These are phyloP conservation scores for Agonopterix alstromeriana DNA, from an alignment of 2,888 invertebrate genomes.

Conservation along the genomic window DNA sequence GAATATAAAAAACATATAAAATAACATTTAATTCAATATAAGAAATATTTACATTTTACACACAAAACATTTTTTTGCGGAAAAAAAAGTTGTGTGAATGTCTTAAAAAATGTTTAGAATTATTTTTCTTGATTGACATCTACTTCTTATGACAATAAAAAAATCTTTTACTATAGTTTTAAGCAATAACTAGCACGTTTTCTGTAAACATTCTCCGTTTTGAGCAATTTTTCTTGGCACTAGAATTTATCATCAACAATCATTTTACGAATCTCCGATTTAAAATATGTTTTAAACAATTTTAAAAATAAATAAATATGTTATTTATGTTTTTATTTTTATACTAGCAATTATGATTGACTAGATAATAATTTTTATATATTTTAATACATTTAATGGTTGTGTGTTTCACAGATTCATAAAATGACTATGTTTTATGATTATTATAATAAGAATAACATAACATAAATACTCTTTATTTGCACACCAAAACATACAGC, in stretches of 20 bases:
- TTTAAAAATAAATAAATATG: no score
- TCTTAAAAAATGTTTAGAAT: background rate
- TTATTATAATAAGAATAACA: no score
- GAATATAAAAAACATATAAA: constrained; percentile 1
- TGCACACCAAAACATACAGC: no score
- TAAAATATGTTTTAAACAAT: no score
- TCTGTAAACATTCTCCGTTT: background rate
- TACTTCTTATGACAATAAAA: background rate
- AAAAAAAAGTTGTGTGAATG: constrained; percentile 1
- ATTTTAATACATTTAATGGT: background rate
- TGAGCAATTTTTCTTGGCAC: constrained; percentile 1
- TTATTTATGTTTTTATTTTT: no score
- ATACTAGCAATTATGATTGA: no score
- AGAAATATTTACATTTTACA: background rate
- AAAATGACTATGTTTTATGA: no score
- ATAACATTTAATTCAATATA: background rate
- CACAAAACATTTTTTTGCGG: constrained; percentile 1
- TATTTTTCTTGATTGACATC: background rate
- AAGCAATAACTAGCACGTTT: background rate
- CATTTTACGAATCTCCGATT: no score
- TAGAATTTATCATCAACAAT: no score
- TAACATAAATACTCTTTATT: no score
- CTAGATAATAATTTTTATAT: no score
- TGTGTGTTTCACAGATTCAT: background rate
- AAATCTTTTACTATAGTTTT: background rate